Base-by-base conservation (phyloP, 35 echinoderm and acorn worm species). In the Apostichopus parvimensis region DNA sequence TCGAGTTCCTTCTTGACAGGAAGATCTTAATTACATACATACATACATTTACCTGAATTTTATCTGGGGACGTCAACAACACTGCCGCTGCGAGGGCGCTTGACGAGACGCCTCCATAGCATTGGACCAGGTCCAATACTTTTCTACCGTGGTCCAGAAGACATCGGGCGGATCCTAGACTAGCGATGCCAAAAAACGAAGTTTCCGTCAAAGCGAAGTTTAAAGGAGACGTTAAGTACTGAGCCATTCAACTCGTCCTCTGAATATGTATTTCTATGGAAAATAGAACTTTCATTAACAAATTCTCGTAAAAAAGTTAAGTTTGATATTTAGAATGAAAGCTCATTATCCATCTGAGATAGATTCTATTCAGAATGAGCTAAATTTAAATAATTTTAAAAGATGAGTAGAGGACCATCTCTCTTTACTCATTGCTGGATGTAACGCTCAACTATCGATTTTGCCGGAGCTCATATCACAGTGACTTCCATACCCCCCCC, bases 111-210 rank as follows among this genome's bases (percentile, higher is more conserved):
- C 93, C 96, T 13, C 91, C 96, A 14, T 87, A 91, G 18, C 78
- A 73, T 54, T 95, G 93, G 18, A 88, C 87, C 14, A 95, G 34
- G 12, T 62, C 34, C 52, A 85, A 85, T 56, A 85, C 10, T 85
- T 59, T 28, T 14, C 57, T 71, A 2, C 96, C 96, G 77, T 95
- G 93, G 72, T 97, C 96, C 13, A 84, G n/a, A 4, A 97, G 87
- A 77, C 96, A 97, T 79, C 95, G 96, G 9, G 87, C 93, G 10
- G 92, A 79, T 61, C 96, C 96, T 18, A 97, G 86, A 34, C 91
- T 97, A 34, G 85, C 53, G 5, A 97, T 85, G 9, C 96, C 96
- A 28, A 97, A 92, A 91, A 97, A 97, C 4, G 96, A 97, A 62
- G 83, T 94, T 5, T 91, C 96, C 21, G 71, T 91, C 24, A 97